These are phyloP conservation scores for Tinea pellionella DNA, from an alignment of 2,888 invertebrate species.

Conservation along the genomic window DNA sequence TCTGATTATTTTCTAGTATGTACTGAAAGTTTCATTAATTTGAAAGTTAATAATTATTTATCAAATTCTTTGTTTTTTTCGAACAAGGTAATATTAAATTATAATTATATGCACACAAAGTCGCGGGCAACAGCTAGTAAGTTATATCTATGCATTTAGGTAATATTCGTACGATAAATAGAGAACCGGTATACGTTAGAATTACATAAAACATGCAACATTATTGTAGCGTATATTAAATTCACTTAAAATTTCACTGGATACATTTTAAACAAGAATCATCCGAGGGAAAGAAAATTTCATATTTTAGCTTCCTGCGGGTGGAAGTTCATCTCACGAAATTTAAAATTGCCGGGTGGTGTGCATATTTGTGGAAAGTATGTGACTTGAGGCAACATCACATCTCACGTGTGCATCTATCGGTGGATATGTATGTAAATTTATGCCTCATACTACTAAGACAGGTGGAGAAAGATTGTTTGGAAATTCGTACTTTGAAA, in stretches of 20 bases:
- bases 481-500: background rate
- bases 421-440: background rate
- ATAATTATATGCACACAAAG: too few relatives aligned
- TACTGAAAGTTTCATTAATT: too few relatives aligned
- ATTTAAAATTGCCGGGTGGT: slow-evolving; percentile 20
- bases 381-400: background rate
- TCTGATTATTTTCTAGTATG: too few relatives aligned
- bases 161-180: too few relatives aligned
- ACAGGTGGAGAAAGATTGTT: background rate
- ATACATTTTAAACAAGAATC: slow-evolving; percentile 5
- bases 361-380: slow-evolving; percentile 1
- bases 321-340: slow-evolving; percentile 19
- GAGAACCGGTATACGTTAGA: too few relatives aligned
- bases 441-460: background rate
- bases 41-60: too few relatives aligned
- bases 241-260: slow-evolving; percentile 1
- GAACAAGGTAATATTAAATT: too few relatives aligned
- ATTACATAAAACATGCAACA: background rate
- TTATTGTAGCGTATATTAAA: background rate
- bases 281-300: background rate
- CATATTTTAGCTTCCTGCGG: background rate
- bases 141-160: too few relatives aligned
- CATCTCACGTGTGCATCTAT: slow-evolving; percentile 5
- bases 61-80: too few relatives aligned
- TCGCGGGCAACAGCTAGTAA: too few relatives aligned